Base-by-base conservation (phyloP, 2,888 invertebrate genomes). In the Parelbella ahira region DNA sequence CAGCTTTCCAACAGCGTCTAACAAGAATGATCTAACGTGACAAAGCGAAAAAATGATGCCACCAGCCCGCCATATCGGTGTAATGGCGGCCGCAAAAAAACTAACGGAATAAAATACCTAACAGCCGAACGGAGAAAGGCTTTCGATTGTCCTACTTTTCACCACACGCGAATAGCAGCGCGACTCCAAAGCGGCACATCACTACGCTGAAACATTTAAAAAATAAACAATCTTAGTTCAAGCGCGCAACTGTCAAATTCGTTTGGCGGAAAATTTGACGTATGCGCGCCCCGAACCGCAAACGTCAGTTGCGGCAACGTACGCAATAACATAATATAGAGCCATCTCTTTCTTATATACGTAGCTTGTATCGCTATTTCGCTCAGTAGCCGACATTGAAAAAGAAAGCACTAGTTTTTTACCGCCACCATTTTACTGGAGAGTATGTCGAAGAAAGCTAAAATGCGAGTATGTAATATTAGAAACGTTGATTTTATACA, bases 1-100 rank as follows among this genome's bases (percentile, higher is more conserved):
- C 71, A 73, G 82, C 82, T 86, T 84, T 86, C 84, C 68, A 81
- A 73, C 66, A 63, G 48, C 73, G 57, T 75, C 81, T 80, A 78
- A 78, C 81, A 70, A 82, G 80, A 84, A 82, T 87, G 84, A 87
- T 87, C 87, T 86, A 87, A 87, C 84, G 86, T 86, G 87, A 84
- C 84, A 76, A 75, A 76, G 83, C 80, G 73, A 81, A 82, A 82
- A 83, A 86, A 83, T 78, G 71, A 83, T 84, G 83, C 86, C 82
- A 81, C 71, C 70, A 71, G 74, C 73, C 82, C 54, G 56, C 56
- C 57, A 76, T 81, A 75, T 82, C 77, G 73, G 75, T 75, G 75
- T 82, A 79, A 82, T 84, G 78, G 77, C 80, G 69, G 74, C 78
- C 75, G 79, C 81, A 75, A 84, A 87, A 84, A 87, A 84, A 84